These are phyloP conservation scores for Eustalomyia histrio DNA, from an alignment of 2,888 invertebrate species.

Conservation along the genomic window DNA sequence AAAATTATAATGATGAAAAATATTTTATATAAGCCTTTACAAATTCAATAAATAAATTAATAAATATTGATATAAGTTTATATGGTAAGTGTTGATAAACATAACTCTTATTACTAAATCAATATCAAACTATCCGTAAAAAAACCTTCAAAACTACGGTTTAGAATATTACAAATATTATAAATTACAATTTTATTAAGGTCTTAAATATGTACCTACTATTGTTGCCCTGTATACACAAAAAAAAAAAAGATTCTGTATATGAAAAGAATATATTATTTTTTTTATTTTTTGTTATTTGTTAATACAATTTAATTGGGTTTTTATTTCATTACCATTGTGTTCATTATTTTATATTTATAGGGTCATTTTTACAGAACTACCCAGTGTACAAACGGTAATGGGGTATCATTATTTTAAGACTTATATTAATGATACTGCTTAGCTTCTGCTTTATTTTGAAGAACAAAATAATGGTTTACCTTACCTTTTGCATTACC, in stretches of 20 bases:
- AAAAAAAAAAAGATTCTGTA: background rate
- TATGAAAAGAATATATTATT: background rate
- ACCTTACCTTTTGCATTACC: too few relatives aligned
- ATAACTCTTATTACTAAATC: background rate
- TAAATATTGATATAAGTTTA: background rate
- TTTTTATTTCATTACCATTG: slow-evolving; percentile 7
- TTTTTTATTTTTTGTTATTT: background rate
- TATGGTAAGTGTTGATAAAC: background rate
- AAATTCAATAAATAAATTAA: background rate
- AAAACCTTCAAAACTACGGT: background rate
- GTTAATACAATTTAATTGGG: background rate
- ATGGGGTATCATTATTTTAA: too few relatives aligned
- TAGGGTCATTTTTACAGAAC: slow-evolving; percentile 46
- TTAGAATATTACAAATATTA: background rate
- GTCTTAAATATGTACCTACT: background rate
- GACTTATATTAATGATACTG: too few relatives aligned
- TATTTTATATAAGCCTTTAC: background rate
- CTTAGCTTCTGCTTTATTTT: too few relatives aligned
- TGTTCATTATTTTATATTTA: slow-evolving; percentile 3
- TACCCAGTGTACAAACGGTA: too few relatives aligned
- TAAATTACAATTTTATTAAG: background rate
- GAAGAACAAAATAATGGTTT: too few relatives aligned
- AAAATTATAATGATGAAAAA: background rate
- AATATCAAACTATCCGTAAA: background rate
- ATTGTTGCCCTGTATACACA: background rate